These are phyloP conservation scores for Nasua narica DNA, from an alignment of 2,797 vertebrate species.

Conservation along the genomic window DNA sequence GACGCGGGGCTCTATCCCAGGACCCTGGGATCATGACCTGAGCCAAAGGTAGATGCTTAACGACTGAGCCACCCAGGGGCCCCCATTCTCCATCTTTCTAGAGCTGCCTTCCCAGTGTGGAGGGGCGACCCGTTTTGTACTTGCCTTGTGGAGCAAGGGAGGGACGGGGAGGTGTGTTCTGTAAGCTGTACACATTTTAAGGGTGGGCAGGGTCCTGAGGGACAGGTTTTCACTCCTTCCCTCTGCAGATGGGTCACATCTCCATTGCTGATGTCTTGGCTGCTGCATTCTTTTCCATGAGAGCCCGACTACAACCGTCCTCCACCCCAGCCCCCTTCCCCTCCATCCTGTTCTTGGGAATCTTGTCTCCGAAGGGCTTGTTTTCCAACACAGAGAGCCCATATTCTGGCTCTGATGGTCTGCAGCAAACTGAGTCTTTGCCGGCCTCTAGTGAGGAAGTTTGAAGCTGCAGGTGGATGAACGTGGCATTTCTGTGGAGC, in stretches of 20 bases:
- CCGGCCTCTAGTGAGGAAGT: conserved; percentile 58
- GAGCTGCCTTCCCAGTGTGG: neutral
- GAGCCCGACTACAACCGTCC: accelerated
- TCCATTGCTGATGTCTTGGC: neutral
- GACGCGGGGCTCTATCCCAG: no score
- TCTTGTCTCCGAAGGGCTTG: neutral
- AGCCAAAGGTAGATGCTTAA: no score
- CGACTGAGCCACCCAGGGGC: no score
- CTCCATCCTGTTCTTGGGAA: neutral
- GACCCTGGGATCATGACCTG: no score
- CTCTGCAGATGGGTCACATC: neutral
- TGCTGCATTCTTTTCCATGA: accelerated
- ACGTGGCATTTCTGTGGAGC: accelerated
- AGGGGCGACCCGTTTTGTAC: neutral
- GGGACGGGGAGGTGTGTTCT: neutral
- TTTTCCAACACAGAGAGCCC: neutral
- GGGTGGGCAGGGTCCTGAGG: neutral
- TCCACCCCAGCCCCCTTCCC: neutral
- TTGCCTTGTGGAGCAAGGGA: neutral
- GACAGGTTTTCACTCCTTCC: neutral
- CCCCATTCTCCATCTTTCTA: neutral
- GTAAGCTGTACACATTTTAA: neutral
- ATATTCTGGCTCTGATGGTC: accelerated
- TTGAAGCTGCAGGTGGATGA: conserved; percentile 30
- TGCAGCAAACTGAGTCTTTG: neutral